A percentile compares a stretch with the other conserved stretches of the same genome.
Conservation (phyloP, 2,888 invertebrate genomes). For the Plebejus anna region DNA sequence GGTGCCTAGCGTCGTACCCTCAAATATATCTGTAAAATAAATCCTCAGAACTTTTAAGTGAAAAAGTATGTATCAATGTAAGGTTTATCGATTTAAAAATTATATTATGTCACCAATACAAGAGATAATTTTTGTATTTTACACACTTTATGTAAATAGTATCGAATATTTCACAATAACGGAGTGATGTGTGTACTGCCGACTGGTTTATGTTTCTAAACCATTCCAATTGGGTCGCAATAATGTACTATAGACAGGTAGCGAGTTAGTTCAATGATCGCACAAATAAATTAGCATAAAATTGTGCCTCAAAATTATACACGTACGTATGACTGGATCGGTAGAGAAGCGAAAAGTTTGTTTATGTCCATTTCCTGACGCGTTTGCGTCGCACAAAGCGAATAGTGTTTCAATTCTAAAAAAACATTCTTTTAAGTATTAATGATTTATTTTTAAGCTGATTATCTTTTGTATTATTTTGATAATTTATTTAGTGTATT, state of each 20-base stretch:
- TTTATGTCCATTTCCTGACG: slow-evolving; percentile 13
- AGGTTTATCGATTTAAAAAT: slow-evolving; percentile 46
- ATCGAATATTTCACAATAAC: slow-evolving; percentile 52
- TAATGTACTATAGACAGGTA: slow-evolving; percentile 38
- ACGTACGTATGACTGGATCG: slow-evolving; percentile 25
- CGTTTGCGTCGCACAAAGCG: slow-evolving; percentile 16
- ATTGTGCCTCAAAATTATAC: slow-evolving; percentile 31
- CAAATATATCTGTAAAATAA: slow-evolving; percentile 40
- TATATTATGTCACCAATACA: slow-evolving; percentile 36
- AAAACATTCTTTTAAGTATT: slow-evolving; percentile 28
- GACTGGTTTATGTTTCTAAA: slow-evolving; percentile 49
- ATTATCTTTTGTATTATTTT: slow-evolving; percentile 51
- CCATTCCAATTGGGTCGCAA: slow-evolving; percentile 63
- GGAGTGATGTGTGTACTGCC: slow-evolving; percentile 52
- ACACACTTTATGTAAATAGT: slow-evolving; percentile 57
- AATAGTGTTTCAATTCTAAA: slow-evolving; percentile 15
- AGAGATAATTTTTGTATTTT: slow-evolving; percentile 49
- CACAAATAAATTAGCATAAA: slow-evolving; percentile 41
- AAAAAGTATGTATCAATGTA: slow-evolving; percentile 51
- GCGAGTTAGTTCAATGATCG: slow-evolving; percentile 34
- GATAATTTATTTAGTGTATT: slow-evolving; percentile 64
- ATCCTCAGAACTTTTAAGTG: slow-evolving; percentile 70
- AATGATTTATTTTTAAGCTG: slow-evolving; percentile 24
- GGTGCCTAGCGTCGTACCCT: slow-evolving; percentile 58
- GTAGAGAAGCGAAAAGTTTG: slow-evolving; percentile 11